A percentile compares a stretch with the other conserved stretches of the same genome.
Conservation (phyloP, 2,797 vertebrate species). For the Syngnathus acus region DNA sequence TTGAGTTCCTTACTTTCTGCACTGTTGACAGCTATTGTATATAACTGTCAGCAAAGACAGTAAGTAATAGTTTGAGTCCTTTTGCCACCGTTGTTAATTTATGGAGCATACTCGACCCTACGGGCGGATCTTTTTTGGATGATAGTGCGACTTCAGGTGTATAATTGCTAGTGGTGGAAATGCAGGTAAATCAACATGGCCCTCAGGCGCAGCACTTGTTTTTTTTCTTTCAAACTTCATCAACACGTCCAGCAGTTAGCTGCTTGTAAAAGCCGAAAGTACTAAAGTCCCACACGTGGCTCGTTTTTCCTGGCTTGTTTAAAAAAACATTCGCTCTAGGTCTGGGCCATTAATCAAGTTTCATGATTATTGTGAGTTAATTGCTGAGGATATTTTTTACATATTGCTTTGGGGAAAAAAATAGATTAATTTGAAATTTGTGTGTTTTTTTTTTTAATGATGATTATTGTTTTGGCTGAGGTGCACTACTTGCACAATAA, state of each 20-base stretch:
- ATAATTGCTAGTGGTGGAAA: conserved; percentile 73
- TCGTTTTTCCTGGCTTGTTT: conserved; percentile 26
- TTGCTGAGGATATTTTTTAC: conserved; percentile 22
- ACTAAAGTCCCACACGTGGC: conserved; percentile 29
- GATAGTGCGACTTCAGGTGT: conserved; percentile 76
- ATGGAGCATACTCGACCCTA: conserved; percentile 55
- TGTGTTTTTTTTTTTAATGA: too few species aligned
- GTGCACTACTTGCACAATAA: too few species aligned
- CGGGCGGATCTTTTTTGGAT: conserved; percentile 78
- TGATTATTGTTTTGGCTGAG: too few species aligned
- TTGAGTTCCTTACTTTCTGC: neutral
- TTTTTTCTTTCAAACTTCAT: conserved; percentile 36
- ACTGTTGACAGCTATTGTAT: neutral
- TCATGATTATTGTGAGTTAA: neutral
- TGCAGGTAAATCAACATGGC: conserved; percentile 60
- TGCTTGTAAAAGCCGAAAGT: conserved; percentile 46
- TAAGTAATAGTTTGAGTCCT: neutral
- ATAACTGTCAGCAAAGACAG: neutral
- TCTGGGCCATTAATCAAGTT: neutral
- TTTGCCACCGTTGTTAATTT: conserved; percentile 51
- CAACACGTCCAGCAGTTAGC: conserved; percentile 29
- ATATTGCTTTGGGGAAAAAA: conserved; percentile 22
- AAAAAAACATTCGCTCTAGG: neutral
- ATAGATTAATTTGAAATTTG: too few species aligned
- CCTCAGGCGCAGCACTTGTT: conserved; percentile 45